Conservation (phyloP, 53 echinoderm and acorn worm species). For the Astropecten irregularis region DNA sequence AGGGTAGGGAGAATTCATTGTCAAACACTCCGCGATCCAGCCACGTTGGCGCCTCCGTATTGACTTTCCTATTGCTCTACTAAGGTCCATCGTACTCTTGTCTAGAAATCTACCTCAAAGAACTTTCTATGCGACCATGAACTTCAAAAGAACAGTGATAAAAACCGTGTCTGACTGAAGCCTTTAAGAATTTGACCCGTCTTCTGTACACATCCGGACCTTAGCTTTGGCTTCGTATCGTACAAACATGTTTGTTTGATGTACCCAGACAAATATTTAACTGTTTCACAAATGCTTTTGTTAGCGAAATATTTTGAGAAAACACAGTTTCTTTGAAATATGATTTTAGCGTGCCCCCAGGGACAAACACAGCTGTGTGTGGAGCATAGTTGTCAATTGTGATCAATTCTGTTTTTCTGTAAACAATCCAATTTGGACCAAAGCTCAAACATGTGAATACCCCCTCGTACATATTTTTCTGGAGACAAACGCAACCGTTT, state of each 20-base stretch:
- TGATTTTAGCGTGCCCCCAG: slow-evolving; percentile 31
- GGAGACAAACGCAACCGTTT: background rate
- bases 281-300: slow-evolving; percentile 36
- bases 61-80: slow-evolving; percentile 45
- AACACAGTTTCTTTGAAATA: slow-evolving; percentile 33
- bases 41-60: slow-evolving; percentile 39
- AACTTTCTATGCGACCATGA: slow-evolving; percentile 53
- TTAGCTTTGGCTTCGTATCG: background rate
- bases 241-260: slow-evolving; percentile 31
- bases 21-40: slow-evolving; percentile 41
- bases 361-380: slow-evolving; percentile 35
- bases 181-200: slow-evolving; percentile 31
- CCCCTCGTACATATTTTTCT: background rate
- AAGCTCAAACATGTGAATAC: slow-evolving; percentile 1
- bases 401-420: slow-evolving; percentile 2
- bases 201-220: slow-evolving; percentile 52
- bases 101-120: slow-evolving; percentile 30
- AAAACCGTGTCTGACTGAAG: slow-evolving; percentile 37
- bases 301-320: slow-evolving; percentile 36
- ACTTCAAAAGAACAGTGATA: slow-evolving; percentile 48
- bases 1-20: slow-evolving; percentile 29
- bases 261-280: slow-evolving; percentile 43
- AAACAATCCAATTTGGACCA: slow-evolving; percentile 6
- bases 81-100: slow-evolving; percentile 48
- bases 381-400: background rate